Evolutionary conservation across 2,888 invertebrate genomes (phyloP).

Genomic region (Elysia crispata): DNA sequence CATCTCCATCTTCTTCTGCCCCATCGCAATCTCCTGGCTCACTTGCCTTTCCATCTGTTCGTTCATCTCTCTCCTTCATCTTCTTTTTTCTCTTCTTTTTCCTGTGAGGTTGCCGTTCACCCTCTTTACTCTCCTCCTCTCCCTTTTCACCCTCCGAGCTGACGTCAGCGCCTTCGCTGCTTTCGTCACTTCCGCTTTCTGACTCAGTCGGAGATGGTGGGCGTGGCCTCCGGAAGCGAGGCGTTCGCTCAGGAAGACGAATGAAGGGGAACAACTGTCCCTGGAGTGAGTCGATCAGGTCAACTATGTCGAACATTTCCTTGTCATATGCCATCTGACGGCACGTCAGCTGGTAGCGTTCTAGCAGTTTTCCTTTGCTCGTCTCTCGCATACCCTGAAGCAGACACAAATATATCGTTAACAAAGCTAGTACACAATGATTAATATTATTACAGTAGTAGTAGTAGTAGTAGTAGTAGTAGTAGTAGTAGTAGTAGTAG

Average conservation of each 20-base stretch:
- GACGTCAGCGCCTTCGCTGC: not conserved
- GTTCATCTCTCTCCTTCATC: not conserved
- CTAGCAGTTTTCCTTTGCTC: conserved; percentile 45
- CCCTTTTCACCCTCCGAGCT: not conserved
- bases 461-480: no score
- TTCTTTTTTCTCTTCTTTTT: conserved; percentile 9
- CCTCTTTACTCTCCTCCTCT: not conserved
- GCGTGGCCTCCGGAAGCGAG: conserved; percentile 57
- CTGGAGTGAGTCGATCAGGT: conserved; percentile 72
- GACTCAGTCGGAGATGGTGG: conserved; percentile 52
- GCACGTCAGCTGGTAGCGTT: conserved; percentile 63
- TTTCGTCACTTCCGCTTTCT: conserved; percentile 14
- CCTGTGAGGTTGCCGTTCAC: not conserved
- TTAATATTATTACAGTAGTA: no score
- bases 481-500: no score
- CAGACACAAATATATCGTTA: not conserved
- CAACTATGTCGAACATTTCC: conserved; percentile 67
- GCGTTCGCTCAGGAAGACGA: conserved; percentile 58
- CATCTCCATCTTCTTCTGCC: conserved; percentile 25
- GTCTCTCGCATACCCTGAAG: conserved; percentile 41
- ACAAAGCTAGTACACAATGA: no score
- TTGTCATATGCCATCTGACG: conserved; percentile 75
- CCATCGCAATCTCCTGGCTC: not conserved
- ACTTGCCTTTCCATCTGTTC: not conserved
- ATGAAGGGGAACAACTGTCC: conserved; percentile 66